Conservation (phyloP, 2,113 vertebrate genomes). For the Phyllostomus discolor region DNA sequence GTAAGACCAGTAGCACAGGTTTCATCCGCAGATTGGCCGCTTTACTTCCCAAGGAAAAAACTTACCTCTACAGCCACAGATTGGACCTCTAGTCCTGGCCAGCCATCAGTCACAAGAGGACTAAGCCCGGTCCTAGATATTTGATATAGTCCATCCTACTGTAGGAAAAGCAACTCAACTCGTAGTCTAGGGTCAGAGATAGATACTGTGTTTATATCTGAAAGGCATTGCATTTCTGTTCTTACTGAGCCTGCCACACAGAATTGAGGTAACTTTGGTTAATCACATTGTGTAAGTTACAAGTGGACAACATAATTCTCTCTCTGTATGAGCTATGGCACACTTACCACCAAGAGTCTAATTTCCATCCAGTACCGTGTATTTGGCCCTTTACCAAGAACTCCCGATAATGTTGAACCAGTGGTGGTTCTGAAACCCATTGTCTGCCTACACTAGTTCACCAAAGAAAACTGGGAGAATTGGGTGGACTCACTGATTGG, state of each 20-base stretch:
- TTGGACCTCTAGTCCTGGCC: background rate
- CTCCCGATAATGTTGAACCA: slow-evolving; percentile 6
- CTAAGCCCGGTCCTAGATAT: background rate
- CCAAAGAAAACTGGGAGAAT: slow-evolving; percentile 21
- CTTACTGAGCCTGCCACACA: background rate
- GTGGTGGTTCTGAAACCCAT: background rate
- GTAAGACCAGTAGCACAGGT: background rate
- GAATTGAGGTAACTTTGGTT: background rate
- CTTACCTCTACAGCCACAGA: background rate
- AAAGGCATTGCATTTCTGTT: background rate
- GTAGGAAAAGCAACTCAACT: background rate
- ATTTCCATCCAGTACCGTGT: background rate
- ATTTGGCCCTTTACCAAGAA: background rate
- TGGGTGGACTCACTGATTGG: background rate
- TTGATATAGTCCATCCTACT: background rate
- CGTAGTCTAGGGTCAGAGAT: background rate
- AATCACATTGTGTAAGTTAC: background rate
- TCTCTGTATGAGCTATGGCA: background rate
- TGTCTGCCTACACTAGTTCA: background rate
- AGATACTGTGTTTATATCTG: background rate
- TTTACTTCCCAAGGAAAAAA: background rate
- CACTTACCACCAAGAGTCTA: background rate
- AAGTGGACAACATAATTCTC: no score
- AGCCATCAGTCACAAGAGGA: background rate
- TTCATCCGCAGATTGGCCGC: background rate